Evolutionary conservation across 2,888 invertebrate genomes (phyloP).

Genomic region (Coleophora flavipennella): DNA sequence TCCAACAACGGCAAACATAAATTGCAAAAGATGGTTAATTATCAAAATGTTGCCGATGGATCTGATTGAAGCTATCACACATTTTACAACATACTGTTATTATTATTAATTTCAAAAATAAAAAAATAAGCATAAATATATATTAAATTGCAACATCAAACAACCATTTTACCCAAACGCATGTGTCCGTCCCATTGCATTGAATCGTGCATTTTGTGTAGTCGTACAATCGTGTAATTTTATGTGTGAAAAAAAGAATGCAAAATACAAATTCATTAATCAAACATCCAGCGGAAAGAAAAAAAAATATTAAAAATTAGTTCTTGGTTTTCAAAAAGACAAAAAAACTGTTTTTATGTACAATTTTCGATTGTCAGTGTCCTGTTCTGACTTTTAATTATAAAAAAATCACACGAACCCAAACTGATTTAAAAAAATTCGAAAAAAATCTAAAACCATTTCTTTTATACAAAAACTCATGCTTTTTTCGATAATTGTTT

Average conservation of each 20-base stretch:
- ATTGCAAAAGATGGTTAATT: constrained; percentile 99
- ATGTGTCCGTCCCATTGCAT: constrained; percentile 35
- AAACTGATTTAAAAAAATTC: too few relatives aligned
- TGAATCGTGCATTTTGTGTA: constrained; percentile 41
- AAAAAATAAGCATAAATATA: constrained; percentile 21
- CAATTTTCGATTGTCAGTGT: constrained; percentile 40
- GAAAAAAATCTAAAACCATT: constrained; percentile 46
- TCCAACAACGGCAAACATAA: constrained; percentile 99
- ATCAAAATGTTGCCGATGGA: constrained; percentile 99
- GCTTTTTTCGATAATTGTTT: too few relatives aligned
- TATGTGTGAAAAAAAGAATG: constrained; percentile 33
- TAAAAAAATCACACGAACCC: constrained; percentile 31
- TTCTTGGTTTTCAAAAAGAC: constrained; percentile 37
- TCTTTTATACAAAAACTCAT: too few relatives aligned
- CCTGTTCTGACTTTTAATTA: constrained; percentile 44
- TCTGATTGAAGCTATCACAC: constrained; percentile 97
- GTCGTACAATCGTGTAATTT: constrained; percentile 27
- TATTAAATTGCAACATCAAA: constrained; percentile 23
- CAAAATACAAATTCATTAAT: constrained; percentile 25
- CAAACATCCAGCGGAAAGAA: constrained; percentile 14
- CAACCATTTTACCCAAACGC: constrained; percentile 41
- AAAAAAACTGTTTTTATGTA: constrained; percentile 18
- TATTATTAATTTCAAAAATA: too few relatives aligned
- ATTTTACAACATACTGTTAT: constrained; percentile 98
- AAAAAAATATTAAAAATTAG: constrained; percentile 21